Percentiles rank a stretch among this genome's conserved stretches.
Conservation (phyloP, 2,888 invertebrate species). For the Oligia latruncula region DNA sequence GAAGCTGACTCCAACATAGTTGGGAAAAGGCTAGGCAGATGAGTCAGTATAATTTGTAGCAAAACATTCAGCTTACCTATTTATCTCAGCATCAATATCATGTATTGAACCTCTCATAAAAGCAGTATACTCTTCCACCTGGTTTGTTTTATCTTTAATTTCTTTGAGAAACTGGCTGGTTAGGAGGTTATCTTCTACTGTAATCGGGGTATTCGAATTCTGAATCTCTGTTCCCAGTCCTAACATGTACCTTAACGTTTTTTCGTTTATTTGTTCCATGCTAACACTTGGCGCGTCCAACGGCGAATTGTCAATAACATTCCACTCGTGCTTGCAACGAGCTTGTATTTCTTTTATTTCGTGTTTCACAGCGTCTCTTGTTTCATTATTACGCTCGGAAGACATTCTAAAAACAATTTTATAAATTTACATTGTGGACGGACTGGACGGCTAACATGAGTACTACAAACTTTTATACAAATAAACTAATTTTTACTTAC, state of each 20-base stretch:
- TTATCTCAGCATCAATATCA: constrained; percentile 81
- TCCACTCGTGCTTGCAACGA: constrained; percentile 76
- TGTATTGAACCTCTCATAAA: constrained; percentile 79
- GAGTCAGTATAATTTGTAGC: neutral
- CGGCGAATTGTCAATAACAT: constrained; percentile 78
- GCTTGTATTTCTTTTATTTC: constrained; percentile 79
- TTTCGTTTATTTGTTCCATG: constrained; percentile 71
- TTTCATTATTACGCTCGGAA: constrained; percentile 72
- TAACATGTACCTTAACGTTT: constrained; percentile 77
- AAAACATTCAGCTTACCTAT: constrained; percentile 73
- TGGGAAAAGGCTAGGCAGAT: too few species aligned
- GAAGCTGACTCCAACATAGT: too few species aligned
- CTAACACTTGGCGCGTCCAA: constrained; percentile 67
- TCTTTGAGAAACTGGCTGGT: constrained; percentile 81
- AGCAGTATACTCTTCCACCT: constrained; percentile 80
- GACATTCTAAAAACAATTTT: constrained; percentile 74
- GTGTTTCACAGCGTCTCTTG: constrained; percentile 72
- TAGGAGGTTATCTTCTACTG: constrained; percentile 78
- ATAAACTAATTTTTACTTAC: constrained; percentile 47
- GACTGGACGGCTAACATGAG: neutral
- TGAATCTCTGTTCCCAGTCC: constrained; percentile 78
- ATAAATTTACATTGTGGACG: constrained; percentile 12
- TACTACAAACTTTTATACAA: neutral
- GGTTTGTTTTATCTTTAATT: constrained; percentile 76
- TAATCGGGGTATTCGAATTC: constrained; percentile 76